Percentiles rank a stretch among this genome's conserved stretches.
Conservation (phyloP, 2,888 invertebrate species). For the Trichopoda pennipes region DNA sequence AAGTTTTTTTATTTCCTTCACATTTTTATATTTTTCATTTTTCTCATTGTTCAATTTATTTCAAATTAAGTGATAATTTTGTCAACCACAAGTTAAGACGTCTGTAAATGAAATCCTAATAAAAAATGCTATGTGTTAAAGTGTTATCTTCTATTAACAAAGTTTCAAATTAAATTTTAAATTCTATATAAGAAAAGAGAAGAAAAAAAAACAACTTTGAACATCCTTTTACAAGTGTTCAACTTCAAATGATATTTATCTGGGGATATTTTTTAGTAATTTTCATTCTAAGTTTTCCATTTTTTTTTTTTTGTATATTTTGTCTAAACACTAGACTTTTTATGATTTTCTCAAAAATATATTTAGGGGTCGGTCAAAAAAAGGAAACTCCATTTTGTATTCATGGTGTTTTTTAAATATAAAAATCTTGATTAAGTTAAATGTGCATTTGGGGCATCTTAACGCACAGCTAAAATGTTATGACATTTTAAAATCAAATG, state of each 20-base stretch:
- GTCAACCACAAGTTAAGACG: no score
- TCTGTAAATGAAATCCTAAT: no score
- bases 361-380: not conserved
- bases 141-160: no score
- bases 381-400: slow-evolving; percentile 31
- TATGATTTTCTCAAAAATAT: not conserved
- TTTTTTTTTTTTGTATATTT: not conserved
- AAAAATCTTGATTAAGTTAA: slow-evolving; percentile 80
- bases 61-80: no score
- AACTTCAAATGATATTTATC: not conserved
- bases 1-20: no score
- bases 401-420: slow-evolving; percentile 75
- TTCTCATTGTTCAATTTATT: no score
- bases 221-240: no score
- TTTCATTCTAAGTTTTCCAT: not conserved
- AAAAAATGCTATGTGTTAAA: no score
- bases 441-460: slow-evolving; percentile 70
- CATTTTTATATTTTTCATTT: no score
- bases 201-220: no score
- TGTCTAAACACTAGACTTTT: slow-evolving; percentile 24
- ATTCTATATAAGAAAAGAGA: no score
- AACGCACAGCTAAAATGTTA: slow-evolving; percentile 64
- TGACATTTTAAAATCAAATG: slow-evolving; percentile 47
- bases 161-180: no score
- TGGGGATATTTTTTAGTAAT: slow-evolving; percentile 5